phyloP scores from a whole-genome alignment of 1,140 invertebrate species.

The Ceratosolen solmsi region DNA sequence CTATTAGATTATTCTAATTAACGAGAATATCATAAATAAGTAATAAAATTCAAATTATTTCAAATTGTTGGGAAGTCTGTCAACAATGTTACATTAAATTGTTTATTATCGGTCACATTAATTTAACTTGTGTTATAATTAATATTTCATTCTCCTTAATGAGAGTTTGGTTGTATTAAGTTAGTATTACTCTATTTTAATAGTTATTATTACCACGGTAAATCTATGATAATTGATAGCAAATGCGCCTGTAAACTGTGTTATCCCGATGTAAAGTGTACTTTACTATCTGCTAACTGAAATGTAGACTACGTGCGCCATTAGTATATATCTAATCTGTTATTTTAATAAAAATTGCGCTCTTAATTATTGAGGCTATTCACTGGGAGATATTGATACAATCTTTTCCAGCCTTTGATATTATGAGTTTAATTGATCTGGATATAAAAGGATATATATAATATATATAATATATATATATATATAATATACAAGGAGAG shows the following conservation, averaged over 20 bases:
- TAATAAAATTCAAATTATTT: no score
- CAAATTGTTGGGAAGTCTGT: no score
- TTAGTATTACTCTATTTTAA: no score
- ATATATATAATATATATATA: not conserved
- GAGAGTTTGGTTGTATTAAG: not conserved
- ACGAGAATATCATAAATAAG: no score
- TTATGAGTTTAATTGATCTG: not conserved
- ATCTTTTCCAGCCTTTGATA: not conserved
- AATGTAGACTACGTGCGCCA: not conserved
- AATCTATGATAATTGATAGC: not conserved
- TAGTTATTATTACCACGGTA: not conserved
- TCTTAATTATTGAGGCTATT: constrained; percentile 36
- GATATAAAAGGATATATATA: not conserved
- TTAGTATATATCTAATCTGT: constrained; percentile 11
- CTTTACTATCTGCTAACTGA: not conserved
- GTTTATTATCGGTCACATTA: no score
- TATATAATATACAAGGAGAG: not conserved
- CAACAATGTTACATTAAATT: no score
- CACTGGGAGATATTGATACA: constrained; percentile 14
- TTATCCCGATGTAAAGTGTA: not conserved
- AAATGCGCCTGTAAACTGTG: not conserved
- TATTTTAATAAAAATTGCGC: constrained; percentile 37
- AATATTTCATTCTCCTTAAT: not conserved
- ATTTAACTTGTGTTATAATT: no score
- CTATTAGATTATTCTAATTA: no score